Percentiles rank a stretch among this genome's conserved stretches.
Conservation (phyloP, 2,888 invertebrate genomes). For the Mellilla xanthometata region DNA sequence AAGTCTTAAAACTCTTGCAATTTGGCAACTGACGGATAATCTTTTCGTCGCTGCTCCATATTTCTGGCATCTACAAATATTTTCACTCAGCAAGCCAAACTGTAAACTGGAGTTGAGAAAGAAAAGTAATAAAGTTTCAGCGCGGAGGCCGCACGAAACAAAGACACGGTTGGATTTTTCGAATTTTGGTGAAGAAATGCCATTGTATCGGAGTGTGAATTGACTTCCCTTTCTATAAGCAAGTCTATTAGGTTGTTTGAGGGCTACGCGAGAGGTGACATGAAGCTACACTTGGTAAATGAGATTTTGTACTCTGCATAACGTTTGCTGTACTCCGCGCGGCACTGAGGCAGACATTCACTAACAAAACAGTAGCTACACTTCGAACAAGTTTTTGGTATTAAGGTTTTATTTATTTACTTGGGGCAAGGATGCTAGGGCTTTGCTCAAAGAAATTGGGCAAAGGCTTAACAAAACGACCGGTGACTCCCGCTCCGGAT, state of each 20-base stretch:
- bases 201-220: conserved; percentile 46
- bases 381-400: too few relatives aligned
- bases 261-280: conserved; percentile 43
- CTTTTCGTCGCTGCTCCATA: conserved; percentile 14
- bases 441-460: too few relatives aligned
- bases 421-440: too few relatives aligned
- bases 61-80: conserved; percentile 23
- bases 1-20: conserved; percentile 2
- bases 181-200: conserved; percentile 37
- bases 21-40: conserved; percentile 15
- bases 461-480: too few relatives aligned
- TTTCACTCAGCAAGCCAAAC: conserved; percentile 19
- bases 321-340: conserved; percentile 44
- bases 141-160: conserved; percentile 21
- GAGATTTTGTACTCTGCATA: conserved; percentile 67
- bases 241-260: conserved; percentile 57
- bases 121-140: conserved; percentile 27
- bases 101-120: conserved; percentile 24
- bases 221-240: conserved; percentile 56
- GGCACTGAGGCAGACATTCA: conserved; percentile 11
- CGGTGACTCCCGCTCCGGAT: too few relatives aligned
- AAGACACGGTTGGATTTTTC: conserved; percentile 21
- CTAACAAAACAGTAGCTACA: too few relatives aligned
- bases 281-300: conserved; percentile 47
- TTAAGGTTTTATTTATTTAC: too few relatives aligned